These are phyloP conservation scores for Antigone vipio DNA, from an alignment of 2,113 vertebrate genomes.

Conservation along the genomic window DNA sequence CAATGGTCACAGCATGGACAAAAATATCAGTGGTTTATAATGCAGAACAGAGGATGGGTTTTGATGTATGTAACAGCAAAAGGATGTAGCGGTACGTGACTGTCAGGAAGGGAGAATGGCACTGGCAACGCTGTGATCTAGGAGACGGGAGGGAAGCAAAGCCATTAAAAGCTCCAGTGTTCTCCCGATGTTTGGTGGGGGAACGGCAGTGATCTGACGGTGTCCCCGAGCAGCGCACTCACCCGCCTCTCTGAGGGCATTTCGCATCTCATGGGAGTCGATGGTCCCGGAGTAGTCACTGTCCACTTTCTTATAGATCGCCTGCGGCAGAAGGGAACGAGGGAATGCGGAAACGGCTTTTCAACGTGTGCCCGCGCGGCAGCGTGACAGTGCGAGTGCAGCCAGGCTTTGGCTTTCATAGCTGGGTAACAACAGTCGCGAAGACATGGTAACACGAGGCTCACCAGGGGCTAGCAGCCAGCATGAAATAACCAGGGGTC, in stretches of 20 bases:
- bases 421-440: not conserved
- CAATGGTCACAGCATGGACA: not conserved
- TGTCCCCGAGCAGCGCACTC: rapidly evolving
- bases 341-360: not conserved
- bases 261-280: constrained; percentile 75
- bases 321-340: constrained; percentile 54
- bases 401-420: not conserved
- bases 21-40: not conserved
- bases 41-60: not conserved
- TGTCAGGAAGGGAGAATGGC: not conserved
- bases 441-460: not conserved
- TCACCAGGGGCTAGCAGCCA: not conserved
- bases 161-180: not conserved
- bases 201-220: rapidly evolving
- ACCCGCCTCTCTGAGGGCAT: constrained; percentile 78
- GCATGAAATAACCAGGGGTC: not conserved
- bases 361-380: rapidly evolving
- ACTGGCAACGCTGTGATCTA: not conserved
- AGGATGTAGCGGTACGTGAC: not conserved
- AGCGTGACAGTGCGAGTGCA: not conserved
- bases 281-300: constrained; percentile 73
- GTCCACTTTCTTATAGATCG: constrained; percentile 74
- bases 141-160: not conserved
- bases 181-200: rapidly evolving
- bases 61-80: not conserved